These are phyloP conservation scores for Protomyctophum bolini DNA, from an alignment of 2,113 vertebrate genomes.

Conservation along the genomic window DNA sequence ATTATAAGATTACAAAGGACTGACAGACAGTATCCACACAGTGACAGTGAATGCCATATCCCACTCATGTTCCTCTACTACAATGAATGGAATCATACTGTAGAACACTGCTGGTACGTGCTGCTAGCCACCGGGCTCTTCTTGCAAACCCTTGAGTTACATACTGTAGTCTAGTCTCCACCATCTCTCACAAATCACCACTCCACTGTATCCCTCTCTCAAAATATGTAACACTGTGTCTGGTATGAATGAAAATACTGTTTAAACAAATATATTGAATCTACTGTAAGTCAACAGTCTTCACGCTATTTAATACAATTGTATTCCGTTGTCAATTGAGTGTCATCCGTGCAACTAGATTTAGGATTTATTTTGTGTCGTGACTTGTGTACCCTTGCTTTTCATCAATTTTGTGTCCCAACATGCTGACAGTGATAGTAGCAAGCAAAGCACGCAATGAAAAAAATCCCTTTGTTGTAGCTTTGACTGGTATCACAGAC, in stretches of 20 bases:
- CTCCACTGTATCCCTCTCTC: neutral
- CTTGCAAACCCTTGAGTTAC: too few species aligned
- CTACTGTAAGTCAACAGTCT: neutral
- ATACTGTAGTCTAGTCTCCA: neutral
- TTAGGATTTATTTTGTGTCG: neutral
- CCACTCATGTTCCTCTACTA: too few species aligned
- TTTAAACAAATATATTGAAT: neutral
- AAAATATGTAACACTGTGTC: neutral
- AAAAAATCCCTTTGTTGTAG: neutral
- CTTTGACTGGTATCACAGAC: constrained; percentile 15
- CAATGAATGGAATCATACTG: too few species aligned
- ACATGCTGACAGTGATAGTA: neutral
- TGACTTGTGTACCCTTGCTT: neutral
- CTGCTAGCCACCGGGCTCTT: too few species aligned
- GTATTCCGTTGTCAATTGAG: neutral
- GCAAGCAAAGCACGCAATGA: neutral
- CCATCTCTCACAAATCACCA: neutral
- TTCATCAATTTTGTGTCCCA: neutral
- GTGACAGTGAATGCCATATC: too few species aligned
- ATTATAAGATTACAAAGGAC: too few species aligned
- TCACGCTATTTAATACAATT: neutral
- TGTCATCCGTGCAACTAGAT: too few species aligned
- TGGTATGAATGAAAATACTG: neutral
- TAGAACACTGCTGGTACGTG: too few species aligned
- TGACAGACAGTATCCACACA: too few species aligned